Conservation (phyloP, 2,113 vertebrate species). For the Micronycteris hirsuta region DNA sequence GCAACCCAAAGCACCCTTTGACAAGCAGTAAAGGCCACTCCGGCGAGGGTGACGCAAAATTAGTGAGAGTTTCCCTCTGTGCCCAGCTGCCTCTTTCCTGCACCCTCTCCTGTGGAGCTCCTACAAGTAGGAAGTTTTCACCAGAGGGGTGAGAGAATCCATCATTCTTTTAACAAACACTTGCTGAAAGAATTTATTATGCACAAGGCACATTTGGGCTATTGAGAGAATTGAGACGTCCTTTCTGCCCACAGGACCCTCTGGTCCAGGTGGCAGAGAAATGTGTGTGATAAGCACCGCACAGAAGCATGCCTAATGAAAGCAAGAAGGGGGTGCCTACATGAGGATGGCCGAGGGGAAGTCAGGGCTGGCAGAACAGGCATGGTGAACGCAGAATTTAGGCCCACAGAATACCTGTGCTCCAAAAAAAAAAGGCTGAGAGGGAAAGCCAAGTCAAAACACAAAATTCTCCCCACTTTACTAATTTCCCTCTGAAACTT, state of each 20-base stretch:
- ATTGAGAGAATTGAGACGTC: neutral
- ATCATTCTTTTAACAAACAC: neutral
- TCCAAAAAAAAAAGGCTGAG: neutral
- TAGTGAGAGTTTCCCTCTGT: neutral
- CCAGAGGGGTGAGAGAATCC: neutral
- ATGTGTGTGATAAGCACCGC: fast-evolving
- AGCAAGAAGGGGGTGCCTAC: neutral
- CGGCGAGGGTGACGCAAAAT: neutral
- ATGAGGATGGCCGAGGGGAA: neutral
- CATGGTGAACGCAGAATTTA: neutral
- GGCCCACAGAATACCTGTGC: neutral
- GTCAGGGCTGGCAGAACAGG: neutral
- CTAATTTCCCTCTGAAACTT: neutral
- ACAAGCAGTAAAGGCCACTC: neutral
- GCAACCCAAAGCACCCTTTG: neutral
- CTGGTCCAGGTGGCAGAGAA: neutral
- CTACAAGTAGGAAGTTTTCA: neutral
- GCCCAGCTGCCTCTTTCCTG: neutral
- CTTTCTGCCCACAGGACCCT: neutral
- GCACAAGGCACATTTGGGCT: neutral
- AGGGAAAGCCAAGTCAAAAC: neutral
- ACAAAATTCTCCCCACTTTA: neutral
- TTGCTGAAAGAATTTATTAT: neutral
- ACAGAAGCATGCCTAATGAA: neutral
- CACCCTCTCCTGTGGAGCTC: neutral